Conservation (phyloP, 2,888 invertebrate genomes). For the Abscondita cerata region DNA sequence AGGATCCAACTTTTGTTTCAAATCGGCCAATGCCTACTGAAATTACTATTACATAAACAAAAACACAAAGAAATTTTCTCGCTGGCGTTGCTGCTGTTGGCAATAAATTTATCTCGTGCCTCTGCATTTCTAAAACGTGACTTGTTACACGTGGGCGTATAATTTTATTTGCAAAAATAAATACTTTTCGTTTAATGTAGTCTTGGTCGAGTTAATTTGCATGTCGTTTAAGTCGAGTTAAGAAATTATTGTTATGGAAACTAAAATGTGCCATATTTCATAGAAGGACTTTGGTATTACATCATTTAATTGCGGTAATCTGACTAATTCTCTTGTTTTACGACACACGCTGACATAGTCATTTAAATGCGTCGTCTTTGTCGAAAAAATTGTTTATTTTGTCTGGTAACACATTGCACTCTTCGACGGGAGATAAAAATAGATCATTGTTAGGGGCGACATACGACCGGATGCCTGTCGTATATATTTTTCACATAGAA, state of each 20-base stretch:
- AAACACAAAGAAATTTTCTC: not conserved
- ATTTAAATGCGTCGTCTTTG: too few relatives aligned
- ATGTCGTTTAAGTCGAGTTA: conserved; percentile 11
- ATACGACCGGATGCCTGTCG: too few relatives aligned
- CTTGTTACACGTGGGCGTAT: not conserved
- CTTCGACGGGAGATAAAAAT: too few relatives aligned
- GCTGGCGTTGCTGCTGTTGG: too few relatives aligned
- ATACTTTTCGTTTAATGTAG: too few relatives aligned
- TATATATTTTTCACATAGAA: too few relatives aligned
- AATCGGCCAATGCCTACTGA: too few relatives aligned
- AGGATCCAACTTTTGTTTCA: too few relatives aligned
- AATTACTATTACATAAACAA: not conserved
- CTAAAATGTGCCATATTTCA: conserved; percentile 9
- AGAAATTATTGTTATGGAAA: conserved; percentile 6
- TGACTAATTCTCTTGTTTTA: not conserved
- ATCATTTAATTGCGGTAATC: conserved; percentile 9
- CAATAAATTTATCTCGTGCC: conserved; percentile 2
- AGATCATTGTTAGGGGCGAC: too few relatives aligned
- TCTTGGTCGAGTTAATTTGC: conserved; percentile 7
- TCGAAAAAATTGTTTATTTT: too few relatives aligned
- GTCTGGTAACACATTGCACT: too few relatives aligned
- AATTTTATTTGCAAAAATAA: not conserved
- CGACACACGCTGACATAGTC: not conserved
- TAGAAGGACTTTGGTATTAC: conserved; percentile 6
- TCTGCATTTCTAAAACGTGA: conserved; percentile 4